Base-by-base conservation (phyloP, 1,140 invertebrate species). In the Papilio helenus region DNA sequence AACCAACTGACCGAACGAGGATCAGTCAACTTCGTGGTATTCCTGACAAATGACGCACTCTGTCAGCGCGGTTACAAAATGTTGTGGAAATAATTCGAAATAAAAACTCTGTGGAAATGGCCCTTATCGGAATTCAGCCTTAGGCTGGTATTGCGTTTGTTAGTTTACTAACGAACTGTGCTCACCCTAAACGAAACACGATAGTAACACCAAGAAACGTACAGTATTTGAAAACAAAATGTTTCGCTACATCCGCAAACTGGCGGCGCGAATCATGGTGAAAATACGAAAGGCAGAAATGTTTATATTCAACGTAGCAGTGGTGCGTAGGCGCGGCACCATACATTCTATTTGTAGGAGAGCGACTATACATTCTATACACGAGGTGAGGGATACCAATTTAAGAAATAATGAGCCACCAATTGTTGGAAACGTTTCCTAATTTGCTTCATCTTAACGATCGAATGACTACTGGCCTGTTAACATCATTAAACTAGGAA, bases 331-430 rank as follows among this genome's bases (percentile, higher is more conserved):
- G 23, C 39, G 85, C 39, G 84, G 83, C 79, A 85, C 87, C 76
- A 80, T 90, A 79, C 85, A 86, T 80, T 89, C 90, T 5, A 86
- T 87, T 76, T 87, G 86, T 65, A 81, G 89, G 51, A 84, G 90
- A 68, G 83, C 88, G n/a, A 91, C 89, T 5, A 79, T 91, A 68
- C 87, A 92, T 80, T 91, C 89, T 42, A 83, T 92, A 77, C 87
- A 87, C 20, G 89, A 92, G 92, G 92, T 93, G 84, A 92, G 88
- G 79, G 34, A 80, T 44, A 61, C 44, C 68, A 26, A 58, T 39
- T 42, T 65, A 46, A 26, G 18, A 76, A 61, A 18, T 49, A 26
- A 23, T 29, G 26, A 42, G 18, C 73, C 12, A 18, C 20, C 46
- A 55, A 49, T 76, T 76, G 20, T 29, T 18, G 44, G 23, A 39